Evolutionary conservation across 2,888 invertebrate genomes (phyloP), one percentile per base, ranked within the genome.

Genomic region (Pristionchus mayeri): DNA sequence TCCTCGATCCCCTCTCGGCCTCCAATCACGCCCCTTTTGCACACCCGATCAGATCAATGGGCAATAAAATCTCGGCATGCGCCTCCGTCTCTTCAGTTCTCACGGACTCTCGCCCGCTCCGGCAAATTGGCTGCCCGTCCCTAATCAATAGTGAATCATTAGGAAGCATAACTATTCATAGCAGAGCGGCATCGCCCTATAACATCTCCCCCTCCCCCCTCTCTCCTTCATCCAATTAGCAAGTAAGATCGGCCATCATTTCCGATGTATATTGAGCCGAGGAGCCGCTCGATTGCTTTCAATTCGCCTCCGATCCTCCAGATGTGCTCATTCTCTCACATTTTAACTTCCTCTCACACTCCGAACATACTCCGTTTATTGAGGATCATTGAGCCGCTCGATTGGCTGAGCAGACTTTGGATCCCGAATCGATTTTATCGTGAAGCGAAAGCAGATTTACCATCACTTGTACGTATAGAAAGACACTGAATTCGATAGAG

Each of bases 101-200:
- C 71, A 34, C 37, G 21, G 1, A 40, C 71, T 71, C 40, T 71
- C 71, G 7, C 24, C 24, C 0, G 0, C 40, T 44, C 71, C 40
- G 4, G 18, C 71, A n/a, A 3, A 9, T 18, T 1, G 24, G 30
- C n/a, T 40, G 21, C 21, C 7, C 6, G 1, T 21, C 18, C 67
- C 71, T n/a, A 71, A 71, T 71, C 71, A 71, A 71, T 71, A 71
- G 40, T 71, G 71, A 71, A 71, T 71, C 71, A 71, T 71, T 71
- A 71, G 54, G 54, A 54, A 71, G 71, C 71, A 71, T 71, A 71
- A 71, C 71, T 71, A 44, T 71, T 40, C 71, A 71, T 13, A 30
- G n/a, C n/a, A n/a, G n/a, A n/a, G n/a, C n/a, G n/a, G n/a, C n/a
- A n/a, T n/a, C 60, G 57, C 60, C 63, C 40, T 67, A 67, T 67